phyloP scores from a whole-genome alignment of 1,140 invertebrate genomes.

The Drosophila bipectinata region DNA sequence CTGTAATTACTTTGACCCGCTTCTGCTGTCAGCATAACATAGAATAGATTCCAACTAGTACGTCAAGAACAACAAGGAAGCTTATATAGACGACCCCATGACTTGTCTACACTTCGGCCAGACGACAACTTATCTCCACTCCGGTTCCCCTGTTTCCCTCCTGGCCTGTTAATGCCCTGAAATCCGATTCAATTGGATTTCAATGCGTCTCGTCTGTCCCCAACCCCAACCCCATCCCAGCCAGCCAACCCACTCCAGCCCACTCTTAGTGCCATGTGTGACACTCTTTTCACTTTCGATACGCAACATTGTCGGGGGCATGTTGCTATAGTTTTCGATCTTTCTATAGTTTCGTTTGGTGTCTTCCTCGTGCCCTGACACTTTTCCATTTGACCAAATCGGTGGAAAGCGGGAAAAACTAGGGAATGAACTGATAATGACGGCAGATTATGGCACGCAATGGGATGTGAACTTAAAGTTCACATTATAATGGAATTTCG shows the following conservation, averaged over 20 bases:
- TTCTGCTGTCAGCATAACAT: slow-evolving; percentile 31
- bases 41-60: slow-evolving; percentile 9
- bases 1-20: slow-evolving; percentile 80
- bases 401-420: slow-evolving; percentile 12
- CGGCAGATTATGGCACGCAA: slow-evolving; percentile 76
- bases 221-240: not conserved
- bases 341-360: slow-evolving; percentile 28
- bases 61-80: slow-evolving; percentile 21
- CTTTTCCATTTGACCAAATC: slow-evolving; percentile 51
- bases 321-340: slow-evolving; percentile 29
- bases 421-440: slow-evolving; percentile 63
- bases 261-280: slow-evolving; percentile 34
- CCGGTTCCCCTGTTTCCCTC: not conserved
- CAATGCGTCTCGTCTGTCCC: slow-evolving; percentile 29
- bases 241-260: not conserved
- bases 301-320: slow-evolving; percentile 55
- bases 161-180: slow-evolving; percentile 57
- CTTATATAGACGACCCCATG: slow-evolving; percentile 35
- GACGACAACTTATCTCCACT: slow-evolving; percentile 39
- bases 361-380: slow-evolving; percentile 31
- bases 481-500: slow-evolving; percentile 81
- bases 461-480: slow-evolving; percentile 73
- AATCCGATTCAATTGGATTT: slow-evolving; percentile 82
- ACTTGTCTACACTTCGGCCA: slow-evolving; percentile 39
- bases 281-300: slow-evolving; percentile 79